These are phyloP conservation scores for Neodiprion pinetum DNA, from an alignment of 1,140 invertebrate species.

Conservation along the genomic window DNA sequence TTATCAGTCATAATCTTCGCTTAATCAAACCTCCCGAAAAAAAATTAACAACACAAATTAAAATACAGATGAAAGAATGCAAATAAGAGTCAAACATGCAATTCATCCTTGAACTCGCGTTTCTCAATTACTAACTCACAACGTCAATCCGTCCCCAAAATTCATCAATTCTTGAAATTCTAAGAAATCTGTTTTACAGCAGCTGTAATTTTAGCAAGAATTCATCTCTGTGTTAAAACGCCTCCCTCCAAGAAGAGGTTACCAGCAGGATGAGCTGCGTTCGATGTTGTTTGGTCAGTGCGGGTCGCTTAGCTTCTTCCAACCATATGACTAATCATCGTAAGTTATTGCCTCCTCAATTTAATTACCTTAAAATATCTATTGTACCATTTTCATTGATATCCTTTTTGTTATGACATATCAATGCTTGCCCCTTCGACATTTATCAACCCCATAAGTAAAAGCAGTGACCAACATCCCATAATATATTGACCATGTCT, in stretches of 20 bases:
- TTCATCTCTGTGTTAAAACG: not conserved
- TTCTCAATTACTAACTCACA: not conserved
- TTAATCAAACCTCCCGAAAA: too few relatives aligned
- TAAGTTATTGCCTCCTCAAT: slow-evolving; percentile 29
- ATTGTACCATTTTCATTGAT: too few relatives aligned
- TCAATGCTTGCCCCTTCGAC: too few relatives aligned
- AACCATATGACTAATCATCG: slow-evolving; percentile 56
- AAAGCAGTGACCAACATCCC: too few relatives aligned
- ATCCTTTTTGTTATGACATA: too few relatives aligned
- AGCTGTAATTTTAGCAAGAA: not conserved
- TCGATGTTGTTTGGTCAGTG: slow-evolving; percentile 56
- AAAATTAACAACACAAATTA: too few relatives aligned
- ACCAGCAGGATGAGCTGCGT: slow-evolving; percentile 53
- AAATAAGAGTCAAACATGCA: too few relatives aligned
- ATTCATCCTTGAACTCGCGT: too few relatives aligned
- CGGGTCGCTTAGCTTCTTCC: slow-evolving; percentile 52
- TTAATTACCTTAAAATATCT: too few relatives aligned
- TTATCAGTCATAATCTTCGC: not conserved
- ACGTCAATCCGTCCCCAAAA: not conserved
- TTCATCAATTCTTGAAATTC: not conserved
- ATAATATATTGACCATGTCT: too few relatives aligned
- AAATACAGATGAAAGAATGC: too few relatives aligned
- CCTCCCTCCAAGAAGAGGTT: not conserved
- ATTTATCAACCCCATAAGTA: too few relatives aligned
- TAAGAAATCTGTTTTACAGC: not conserved